Evolutionary conservation across 1,140 invertebrate species (phyloP).

Genomic region (Agraylea sexmaculata): DNA sequence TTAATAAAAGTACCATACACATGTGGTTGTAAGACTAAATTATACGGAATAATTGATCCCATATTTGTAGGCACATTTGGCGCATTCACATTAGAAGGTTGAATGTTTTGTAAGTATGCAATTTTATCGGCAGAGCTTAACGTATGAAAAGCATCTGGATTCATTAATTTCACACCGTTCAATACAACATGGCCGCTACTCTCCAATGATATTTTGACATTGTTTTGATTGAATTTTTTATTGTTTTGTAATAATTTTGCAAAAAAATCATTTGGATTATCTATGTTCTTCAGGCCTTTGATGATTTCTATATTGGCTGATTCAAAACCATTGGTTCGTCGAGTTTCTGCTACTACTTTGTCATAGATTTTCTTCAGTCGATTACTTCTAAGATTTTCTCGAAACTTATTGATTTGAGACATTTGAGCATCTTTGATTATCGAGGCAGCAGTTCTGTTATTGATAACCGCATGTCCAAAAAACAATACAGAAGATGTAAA

Average conservation of each 20-base stretch:
- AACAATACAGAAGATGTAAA: conserved; percentile 29
- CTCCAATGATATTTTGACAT: no score
- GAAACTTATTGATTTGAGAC: conserved; percentile 8
- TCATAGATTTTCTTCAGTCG: conserved; percentile 20
- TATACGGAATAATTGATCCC: no score
- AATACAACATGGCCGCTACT: no score
- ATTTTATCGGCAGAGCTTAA: no score
- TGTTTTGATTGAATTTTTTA: conserved; percentile 19
- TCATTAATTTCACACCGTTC: no score
- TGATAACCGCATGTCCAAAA: conserved; percentile 29
- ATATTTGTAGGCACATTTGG: no score
- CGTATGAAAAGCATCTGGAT: no score
- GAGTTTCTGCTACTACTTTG: conserved; percentile 19
- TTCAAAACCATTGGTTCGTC: conserved; percentile 10
- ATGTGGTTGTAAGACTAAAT: no score
- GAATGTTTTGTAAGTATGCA: no score
- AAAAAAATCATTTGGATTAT: conserved; percentile 21
- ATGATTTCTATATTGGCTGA: conserved; percentile 19
- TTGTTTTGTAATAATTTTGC: conserved; percentile 15
- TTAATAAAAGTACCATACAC: no score
- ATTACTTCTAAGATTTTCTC: conserved; percentile 16
- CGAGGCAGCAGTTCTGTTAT: conserved; percentile 24
- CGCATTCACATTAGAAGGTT: no score
- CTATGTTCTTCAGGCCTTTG: conserved; percentile 14
- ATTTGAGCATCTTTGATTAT: conserved; percentile 29